A percentile compares a stretch with the other conserved stretches of the same genome.
These are phyloP conservation scores for Nautilus pompilius DNA, from an alignment of 1,140 invertebrate species.

Conservation along the genomic window DNA sequence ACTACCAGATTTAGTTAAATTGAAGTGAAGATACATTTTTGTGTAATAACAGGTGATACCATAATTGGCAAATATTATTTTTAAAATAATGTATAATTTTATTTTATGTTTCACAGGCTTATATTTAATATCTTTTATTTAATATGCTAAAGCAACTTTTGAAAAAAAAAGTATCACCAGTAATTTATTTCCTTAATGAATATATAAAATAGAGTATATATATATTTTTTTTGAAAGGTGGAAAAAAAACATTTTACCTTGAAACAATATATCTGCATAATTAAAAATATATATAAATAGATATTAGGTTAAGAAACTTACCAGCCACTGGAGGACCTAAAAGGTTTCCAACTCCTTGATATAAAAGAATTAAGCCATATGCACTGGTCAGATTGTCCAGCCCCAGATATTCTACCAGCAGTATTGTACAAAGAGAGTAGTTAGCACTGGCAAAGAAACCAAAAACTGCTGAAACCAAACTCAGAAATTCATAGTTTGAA, in stretches of 20 bases:
- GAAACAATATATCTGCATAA: neutral
- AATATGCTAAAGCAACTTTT: too few species aligned
- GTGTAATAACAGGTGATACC: too few species aligned
- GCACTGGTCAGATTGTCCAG: conserved; percentile 51
- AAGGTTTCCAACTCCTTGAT: conserved; percentile 51
- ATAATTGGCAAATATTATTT: too few species aligned
- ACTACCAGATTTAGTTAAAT: too few species aligned
- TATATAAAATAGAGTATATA: neutral
- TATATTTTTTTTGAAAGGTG: neutral
- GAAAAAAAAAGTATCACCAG: neutral
- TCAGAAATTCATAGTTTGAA: conserved; percentile 24
- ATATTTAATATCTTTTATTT: too few species aligned
- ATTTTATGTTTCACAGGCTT: too few species aligned
- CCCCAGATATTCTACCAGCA: conserved; percentile 49
- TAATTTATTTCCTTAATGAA: neutral
- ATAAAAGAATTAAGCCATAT: conserved; percentile 50
- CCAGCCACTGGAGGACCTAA: conserved; percentile 51
- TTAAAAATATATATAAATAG: neutral
- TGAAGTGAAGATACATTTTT: too few species aligned
- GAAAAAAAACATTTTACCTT: too few species aligned
- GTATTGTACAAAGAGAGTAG: conserved; percentile 47
- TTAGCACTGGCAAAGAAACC: conserved; percentile 53
- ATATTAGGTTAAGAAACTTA: conserved; percentile 15
- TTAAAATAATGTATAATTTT: too few species aligned
- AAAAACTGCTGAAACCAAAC: conserved; percentile 33